Evolutionary conservation across 2,113 vertebrate genomes (phyloP).

Genomic region (Phalacrocorax pelagicus): DNA sequence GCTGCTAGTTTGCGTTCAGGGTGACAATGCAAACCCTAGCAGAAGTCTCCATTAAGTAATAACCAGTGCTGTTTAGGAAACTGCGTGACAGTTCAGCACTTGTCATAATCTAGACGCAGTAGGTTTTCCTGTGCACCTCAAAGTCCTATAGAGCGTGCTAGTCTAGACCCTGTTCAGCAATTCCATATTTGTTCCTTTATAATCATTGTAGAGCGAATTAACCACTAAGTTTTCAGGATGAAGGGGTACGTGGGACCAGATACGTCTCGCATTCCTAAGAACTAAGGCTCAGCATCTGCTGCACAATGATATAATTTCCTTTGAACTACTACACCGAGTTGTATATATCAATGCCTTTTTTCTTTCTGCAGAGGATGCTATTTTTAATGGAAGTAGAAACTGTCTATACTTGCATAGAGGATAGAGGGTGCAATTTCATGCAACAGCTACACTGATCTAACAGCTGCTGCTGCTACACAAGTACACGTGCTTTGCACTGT

Average conservation of each 20-base stretch:
- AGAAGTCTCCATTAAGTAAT: not conserved
- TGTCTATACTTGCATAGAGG: not conserved
- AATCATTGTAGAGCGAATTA: not conserved
- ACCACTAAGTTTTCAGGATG: not conserved
- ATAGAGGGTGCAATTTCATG: not conserved
- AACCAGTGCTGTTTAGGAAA: not conserved
- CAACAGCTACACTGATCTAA: rapidly evolving
- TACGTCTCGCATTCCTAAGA: not conserved
- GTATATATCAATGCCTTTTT: not conserved
- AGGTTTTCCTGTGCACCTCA: not conserved
- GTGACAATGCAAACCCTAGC: not conserved
- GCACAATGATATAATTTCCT: not conserved
- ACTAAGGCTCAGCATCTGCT: not conserved
- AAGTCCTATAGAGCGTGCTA: rapidly evolving
- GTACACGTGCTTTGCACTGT: rapidly evolving
- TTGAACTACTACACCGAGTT: not conserved
- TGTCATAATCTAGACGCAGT: not conserved
- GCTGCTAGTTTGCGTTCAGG: not conserved
- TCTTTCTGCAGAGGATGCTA: not conserved
- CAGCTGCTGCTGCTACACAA: not conserved
- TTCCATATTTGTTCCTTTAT: not conserved
- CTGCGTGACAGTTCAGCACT: not conserved
- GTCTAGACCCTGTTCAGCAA: not conserved
- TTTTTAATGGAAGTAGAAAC: not conserved
- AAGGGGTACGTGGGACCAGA: not conserved